Conservation (phyloP, 2,888 invertebrate genomes). For the Calameuta idolon region DNA sequence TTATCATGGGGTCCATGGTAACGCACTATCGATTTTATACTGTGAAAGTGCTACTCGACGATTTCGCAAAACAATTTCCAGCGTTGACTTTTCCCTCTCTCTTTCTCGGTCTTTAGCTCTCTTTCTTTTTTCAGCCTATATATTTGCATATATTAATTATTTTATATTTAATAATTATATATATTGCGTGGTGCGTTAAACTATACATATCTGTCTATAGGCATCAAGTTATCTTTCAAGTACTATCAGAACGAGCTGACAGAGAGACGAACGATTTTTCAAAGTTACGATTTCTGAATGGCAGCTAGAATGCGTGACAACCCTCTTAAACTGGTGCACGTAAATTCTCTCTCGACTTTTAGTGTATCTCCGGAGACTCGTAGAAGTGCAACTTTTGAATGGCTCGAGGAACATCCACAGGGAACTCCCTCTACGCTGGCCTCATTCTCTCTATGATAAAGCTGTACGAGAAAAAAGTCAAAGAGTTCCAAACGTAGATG, state of each 20-base stretch:
- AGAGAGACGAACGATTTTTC: neutral
- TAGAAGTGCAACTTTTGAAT: neutral
- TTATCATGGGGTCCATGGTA: slow-evolving; percentile 45
- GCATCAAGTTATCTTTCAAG: neutral
- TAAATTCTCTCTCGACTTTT: neutral
- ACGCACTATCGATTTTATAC: slow-evolving; percentile 28
- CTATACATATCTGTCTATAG: neutral
- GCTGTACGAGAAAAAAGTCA: neutral
- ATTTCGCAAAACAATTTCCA: neutral
- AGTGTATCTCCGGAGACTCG: neutral
- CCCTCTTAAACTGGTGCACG: neutral
- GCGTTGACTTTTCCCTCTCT: neutral
- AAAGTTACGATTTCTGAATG: neutral
- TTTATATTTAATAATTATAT: too few species aligned
- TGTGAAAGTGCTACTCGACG: neutral
- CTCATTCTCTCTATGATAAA: neutral
- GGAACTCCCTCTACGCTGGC: neutral
- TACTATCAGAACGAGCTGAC: neutral
- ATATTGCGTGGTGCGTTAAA: neutral
- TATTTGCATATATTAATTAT: neutral
- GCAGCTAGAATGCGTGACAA: neutral
- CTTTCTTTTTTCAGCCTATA: neutral
- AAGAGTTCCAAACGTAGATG: neutral
- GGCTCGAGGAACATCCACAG: neutral
- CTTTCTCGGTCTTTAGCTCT: neutral